A percentile compares a stretch with the other conserved stretches of the same genome.
phyloP scores from a whole-genome alignment of 2,113 vertebrate genomes.

The Chaetodon auriga region DNA sequence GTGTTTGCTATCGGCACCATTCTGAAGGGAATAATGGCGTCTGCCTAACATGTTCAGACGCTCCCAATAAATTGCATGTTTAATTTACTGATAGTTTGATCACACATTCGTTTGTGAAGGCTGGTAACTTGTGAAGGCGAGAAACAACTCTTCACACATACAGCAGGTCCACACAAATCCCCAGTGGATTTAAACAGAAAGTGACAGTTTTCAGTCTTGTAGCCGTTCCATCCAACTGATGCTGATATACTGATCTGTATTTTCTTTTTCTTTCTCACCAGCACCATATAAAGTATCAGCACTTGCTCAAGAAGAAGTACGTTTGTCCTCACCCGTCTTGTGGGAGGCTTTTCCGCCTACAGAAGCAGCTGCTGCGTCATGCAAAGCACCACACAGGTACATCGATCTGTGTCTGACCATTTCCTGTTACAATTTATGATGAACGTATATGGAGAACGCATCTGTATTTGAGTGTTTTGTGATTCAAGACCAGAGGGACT shows the following conservation, averaged over 20 bases:
- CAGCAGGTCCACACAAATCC: too few relatives aligned
- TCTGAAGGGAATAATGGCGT: not conserved
- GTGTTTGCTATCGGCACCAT: not conserved
- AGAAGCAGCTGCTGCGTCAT: constrained; percentile 97
- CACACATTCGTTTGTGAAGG: not conserved
- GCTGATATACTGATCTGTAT: not conserved
- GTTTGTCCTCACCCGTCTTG: constrained; percentile 98
- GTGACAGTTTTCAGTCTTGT: not conserved
- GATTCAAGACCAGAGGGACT: constrained; percentile 93
- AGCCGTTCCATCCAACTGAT: not conserved
- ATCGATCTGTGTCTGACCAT: not conserved
- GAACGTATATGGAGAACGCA: not conserved
- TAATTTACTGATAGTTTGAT: not conserved
- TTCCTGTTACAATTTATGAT: not conserved
- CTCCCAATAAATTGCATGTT: not conserved
- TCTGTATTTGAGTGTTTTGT: constrained; percentile 16
- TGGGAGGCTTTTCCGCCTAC: constrained; percentile 96
- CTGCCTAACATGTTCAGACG: too few relatives aligned
- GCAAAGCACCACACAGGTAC: constrained; percentile 98
- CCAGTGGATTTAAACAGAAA: too few relatives aligned
- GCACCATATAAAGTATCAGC: constrained; percentile 99
- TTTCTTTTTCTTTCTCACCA: constrained; percentile 66
- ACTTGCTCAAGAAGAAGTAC: constrained; percentile 98
- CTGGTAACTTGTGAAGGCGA: not conserved
- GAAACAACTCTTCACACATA: too few relatives aligned